phyloP scores from a whole-genome alignment of 2,113 vertebrate species.

The Peromyscus leucopus region DNA sequence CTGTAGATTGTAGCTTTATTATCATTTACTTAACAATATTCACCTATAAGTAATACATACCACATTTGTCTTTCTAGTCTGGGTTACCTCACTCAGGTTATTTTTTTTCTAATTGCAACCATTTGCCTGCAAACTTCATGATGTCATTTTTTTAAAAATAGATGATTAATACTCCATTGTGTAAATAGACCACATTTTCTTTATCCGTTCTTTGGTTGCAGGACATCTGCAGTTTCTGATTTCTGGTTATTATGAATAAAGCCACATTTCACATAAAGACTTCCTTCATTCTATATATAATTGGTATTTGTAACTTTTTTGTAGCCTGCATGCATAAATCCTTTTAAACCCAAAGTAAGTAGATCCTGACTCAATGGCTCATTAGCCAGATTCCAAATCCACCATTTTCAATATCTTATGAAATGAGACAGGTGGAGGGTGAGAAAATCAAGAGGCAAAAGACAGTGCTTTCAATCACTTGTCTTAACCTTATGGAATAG shows the following conservation, averaged over 20 bases:
- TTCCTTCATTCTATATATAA: not conserved
- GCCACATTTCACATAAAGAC: not conserved
- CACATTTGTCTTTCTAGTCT: not conserved
- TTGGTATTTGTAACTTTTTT: not conserved
- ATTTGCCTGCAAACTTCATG: not conserved
- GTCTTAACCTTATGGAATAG: not conserved
- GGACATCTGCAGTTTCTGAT: not conserved
- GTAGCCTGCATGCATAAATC: not conserved
- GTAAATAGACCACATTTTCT: not conserved
- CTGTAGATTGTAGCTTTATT: not conserved
- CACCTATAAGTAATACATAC: not conserved
- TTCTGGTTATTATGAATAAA: not conserved
- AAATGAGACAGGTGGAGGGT: not conserved
- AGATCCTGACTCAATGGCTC: not conserved
- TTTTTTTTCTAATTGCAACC: not conserved
- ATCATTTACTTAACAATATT: not conserved
- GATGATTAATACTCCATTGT: not conserved
- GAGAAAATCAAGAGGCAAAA: not conserved
- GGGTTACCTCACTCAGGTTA: not conserved
- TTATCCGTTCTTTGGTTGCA: not conserved
- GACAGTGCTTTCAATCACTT: not conserved
- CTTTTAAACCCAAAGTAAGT: not conserved
- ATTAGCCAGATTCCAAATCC: not conserved
- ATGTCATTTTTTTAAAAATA: not conserved
- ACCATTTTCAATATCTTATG: not conserved